phyloP scores from a whole-genome alignment of 2,113 vertebrate genomes.

The Protomyctophum bolini region DNA sequence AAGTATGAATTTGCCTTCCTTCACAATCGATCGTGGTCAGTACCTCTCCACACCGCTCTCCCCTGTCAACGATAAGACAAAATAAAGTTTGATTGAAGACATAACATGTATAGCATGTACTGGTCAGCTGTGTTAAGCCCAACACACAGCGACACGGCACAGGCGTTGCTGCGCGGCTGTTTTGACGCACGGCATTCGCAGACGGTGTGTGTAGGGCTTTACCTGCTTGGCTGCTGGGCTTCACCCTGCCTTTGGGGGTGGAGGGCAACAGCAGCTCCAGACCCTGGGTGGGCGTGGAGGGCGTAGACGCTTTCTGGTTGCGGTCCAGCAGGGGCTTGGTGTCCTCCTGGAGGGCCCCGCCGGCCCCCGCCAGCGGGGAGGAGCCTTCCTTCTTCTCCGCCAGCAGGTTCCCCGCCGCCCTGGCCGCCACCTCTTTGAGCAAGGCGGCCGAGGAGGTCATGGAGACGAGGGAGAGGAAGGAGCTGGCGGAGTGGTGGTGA shows the following conservation, averaged over 20 bases:
- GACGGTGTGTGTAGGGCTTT: no score
- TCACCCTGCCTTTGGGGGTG: constrained; percentile 90
- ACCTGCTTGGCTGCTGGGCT: constrained; percentile 89
- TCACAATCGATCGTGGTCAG: no score
- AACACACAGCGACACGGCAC: no score
- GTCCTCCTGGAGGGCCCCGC: constrained; percentile 83
- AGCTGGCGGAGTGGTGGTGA: constrained; percentile 86
- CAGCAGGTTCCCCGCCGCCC: constrained; percentile 93
- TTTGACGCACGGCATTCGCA: no score
- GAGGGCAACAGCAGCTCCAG: constrained; percentile 91
- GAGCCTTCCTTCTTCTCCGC: constrained; percentile 89
- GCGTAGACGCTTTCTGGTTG: constrained; percentile 89
- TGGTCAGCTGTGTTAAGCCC: neutral
- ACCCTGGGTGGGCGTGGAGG: constrained; percentile 86
- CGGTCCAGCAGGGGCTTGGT: constrained; percentile 89
- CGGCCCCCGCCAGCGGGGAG: constrained; percentile 70
- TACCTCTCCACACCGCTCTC: no score
- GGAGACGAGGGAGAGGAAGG: constrained; percentile 95
- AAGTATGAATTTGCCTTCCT: neutral
- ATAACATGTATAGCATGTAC: neutral
- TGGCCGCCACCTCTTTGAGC: constrained; percentile 97
- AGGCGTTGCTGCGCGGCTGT: no score
- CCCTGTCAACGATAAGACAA: no score
- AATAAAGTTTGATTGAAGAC: no score
- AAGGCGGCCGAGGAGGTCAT: constrained; percentile 98